Evolutionary conservation across 1,140 invertebrate genomes (phyloP), one percentile per base, ranked within the genome.

Genomic region (Polypedilum pembai): DNA sequence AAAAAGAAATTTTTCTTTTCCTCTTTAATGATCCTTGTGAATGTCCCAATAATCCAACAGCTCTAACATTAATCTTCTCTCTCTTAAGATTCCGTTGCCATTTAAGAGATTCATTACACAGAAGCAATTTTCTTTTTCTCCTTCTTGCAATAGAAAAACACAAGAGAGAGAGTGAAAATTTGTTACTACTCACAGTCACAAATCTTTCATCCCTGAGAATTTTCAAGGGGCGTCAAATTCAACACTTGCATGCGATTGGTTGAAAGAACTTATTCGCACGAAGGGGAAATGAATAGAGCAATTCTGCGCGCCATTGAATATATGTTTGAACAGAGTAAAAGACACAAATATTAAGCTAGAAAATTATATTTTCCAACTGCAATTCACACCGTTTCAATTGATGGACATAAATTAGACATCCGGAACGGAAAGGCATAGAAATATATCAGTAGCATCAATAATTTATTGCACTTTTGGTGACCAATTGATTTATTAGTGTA

Each of bases 371-470:
- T 20, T 69, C 65, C 17, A 69, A 69, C 17, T 69, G 65, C 65
- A 69, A 69, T 21, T 69, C 65, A 18, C 65, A 21, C 17, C 17
- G 65, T 21, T 20, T 69, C 65, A 69, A 69, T 69, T 69, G 65
- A 69, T 69, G 65, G 65, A 69, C 65, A 69, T 69, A 69, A 69
- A 69, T 69, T 69, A 69, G 65, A 69, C 17, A 69, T 69, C 65
- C 65, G 65, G 65, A 69, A 69, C 65, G 65, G 17, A 21, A 69
- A 69, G 17, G 10, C n/a, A 69, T 69, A 18, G 65, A 18, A 21
- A 56, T n/a, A 56, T 56, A 56, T 56, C 65, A 18, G 8, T 18
- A 69, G 17, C 65, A 18, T 69, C 65, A 69, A 69, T 69, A 69
- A 69, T 69, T 69, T 69, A 69, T 69, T 69, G 65, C 17, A 69